phyloP scores from a whole-genome alignment of 2,888 invertebrate genomes.

The Serrognathus titanus region DNA sequence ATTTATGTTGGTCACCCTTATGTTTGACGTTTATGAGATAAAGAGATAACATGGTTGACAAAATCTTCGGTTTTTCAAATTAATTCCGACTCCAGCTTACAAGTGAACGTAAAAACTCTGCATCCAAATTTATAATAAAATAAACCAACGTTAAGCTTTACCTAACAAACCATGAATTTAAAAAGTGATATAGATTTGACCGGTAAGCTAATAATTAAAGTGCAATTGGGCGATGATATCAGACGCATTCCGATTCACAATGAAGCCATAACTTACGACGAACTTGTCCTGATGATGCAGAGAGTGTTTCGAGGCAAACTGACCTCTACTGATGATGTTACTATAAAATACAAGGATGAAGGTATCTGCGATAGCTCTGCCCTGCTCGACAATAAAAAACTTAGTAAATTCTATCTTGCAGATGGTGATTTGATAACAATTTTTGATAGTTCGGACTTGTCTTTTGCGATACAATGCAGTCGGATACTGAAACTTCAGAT shows the following conservation, averaged over 20 bases:
- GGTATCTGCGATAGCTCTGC: constrained; percentile 44
- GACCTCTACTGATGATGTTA: constrained; percentile 61
- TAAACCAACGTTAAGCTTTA: too few relatives aligned
- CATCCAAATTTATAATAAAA: too few relatives aligned
- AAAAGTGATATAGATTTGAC: constrained; percentile 50
- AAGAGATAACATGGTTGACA: too few relatives aligned
- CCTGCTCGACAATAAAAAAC: too few relatives aligned
- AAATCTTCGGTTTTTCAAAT: too few relatives aligned
- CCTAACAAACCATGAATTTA: constrained; percentile 35
- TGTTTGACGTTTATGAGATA: too few relatives aligned
- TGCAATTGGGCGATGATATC: constrained; percentile 64
- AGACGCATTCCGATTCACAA: constrained; percentile 68
- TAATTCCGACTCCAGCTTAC: too few relatives aligned
- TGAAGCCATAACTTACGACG: constrained; percentile 68
- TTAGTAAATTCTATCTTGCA: constrained; percentile 38
- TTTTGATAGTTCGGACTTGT: constrained; percentile 65
- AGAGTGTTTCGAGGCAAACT: constrained; percentile 64
- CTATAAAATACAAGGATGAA: constrained; percentile 70
- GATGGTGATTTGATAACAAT: constrained; percentile 71
- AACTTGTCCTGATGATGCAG: constrained; percentile 70
- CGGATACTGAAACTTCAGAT: constrained; percentile 63
- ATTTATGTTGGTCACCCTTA: too few relatives aligned
- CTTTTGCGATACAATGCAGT: constrained; percentile 67
- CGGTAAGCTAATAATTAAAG: constrained; percentile 55
- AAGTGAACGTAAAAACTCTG: too few relatives aligned